Evolutionary conservation across 2,113 vertebrate genomes (phyloP).

Genomic region (Eurystomus gularis): DNA sequence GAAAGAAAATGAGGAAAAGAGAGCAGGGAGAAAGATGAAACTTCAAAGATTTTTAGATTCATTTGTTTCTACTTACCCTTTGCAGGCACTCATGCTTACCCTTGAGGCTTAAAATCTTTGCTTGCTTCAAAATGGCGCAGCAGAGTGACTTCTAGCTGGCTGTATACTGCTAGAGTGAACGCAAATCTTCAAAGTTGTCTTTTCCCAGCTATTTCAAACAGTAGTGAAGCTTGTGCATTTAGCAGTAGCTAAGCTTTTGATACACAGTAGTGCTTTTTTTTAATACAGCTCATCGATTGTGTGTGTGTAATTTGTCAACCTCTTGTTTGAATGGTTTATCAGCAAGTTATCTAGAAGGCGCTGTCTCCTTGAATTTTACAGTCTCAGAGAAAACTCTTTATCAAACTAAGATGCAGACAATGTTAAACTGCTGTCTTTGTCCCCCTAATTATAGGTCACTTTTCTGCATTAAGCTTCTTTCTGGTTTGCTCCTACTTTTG

Average conservation of each 20-base stretch:
- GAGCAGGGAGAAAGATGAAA: not conserved
- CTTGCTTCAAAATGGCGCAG: rapidly evolving
- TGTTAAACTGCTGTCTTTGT: not conserved
- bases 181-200: not conserved
- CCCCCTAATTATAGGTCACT: not conserved
- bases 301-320: not conserved
- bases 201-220: not conserved
- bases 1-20: not conserved
- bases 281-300: not conserved
- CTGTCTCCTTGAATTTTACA: not conserved
- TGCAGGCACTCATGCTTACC: not conserved
- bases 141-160: not conserved
- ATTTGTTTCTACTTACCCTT: not conserved
- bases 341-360: rapidly evolving
- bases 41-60: not conserved
- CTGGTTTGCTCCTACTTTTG: not conserved
- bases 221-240: not conserved
- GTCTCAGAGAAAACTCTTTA: not conserved
- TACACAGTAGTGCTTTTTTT: not conserved
- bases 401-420: not conserved
- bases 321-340: not conserved
- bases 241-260: not conserved
- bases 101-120: not conserved
- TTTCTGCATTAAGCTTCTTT: not conserved
- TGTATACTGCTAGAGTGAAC: not conserved